A percentile compares a stretch with the other conserved stretches of the same genome.
Conservation (phyloP, 2,113 vertebrate genomes). For the Engystomops pustulosus region DNA sequence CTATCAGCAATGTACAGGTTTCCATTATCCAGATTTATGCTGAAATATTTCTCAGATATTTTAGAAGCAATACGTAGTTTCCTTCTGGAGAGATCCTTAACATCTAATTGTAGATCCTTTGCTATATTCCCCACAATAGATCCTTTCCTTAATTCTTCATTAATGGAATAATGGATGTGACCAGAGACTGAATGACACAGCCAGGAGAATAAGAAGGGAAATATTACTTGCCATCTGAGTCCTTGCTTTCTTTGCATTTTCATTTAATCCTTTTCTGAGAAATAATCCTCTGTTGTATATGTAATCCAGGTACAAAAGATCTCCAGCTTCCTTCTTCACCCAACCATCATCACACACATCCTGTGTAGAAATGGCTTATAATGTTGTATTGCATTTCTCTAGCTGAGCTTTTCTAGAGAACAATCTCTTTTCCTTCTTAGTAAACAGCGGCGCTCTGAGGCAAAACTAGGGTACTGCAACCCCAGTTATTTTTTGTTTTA, state of each 20-base stretch:
- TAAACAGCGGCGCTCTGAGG: constrained; percentile 60
- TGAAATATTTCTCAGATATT: constrained; percentile 40
- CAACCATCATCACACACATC: not conserved
- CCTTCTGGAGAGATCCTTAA: constrained; percentile 72
- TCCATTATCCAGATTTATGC: constrained; percentile 2
- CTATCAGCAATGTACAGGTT: constrained; percentile 9
- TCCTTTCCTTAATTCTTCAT: constrained; percentile 73
- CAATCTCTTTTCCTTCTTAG: constrained; percentile 27
- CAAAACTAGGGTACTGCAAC: constrained; percentile 43
- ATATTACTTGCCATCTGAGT: constrained; percentile 52
- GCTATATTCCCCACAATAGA: constrained; percentile 76
- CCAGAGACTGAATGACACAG: constrained; percentile 72
- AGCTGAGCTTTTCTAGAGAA: constrained; percentile 5
- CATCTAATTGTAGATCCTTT: constrained; percentile 75
- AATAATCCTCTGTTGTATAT: not conserved
- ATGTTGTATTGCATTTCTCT: not conserved
- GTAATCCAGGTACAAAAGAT: not conserved
- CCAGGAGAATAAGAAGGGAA: constrained; percentile 70
- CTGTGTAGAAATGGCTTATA: constrained; percentile 20
- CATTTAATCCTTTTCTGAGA: not conserved
- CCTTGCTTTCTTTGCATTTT: not conserved
- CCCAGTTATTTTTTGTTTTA: not conserved
- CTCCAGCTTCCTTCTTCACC: not conserved
- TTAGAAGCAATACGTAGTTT: constrained; percentile 72
- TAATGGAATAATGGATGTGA: constrained; percentile 4